Evolutionary conservation across 2,888 invertebrate genomes (phyloP).

Genomic region (Plagiodera versicolora): DNA sequence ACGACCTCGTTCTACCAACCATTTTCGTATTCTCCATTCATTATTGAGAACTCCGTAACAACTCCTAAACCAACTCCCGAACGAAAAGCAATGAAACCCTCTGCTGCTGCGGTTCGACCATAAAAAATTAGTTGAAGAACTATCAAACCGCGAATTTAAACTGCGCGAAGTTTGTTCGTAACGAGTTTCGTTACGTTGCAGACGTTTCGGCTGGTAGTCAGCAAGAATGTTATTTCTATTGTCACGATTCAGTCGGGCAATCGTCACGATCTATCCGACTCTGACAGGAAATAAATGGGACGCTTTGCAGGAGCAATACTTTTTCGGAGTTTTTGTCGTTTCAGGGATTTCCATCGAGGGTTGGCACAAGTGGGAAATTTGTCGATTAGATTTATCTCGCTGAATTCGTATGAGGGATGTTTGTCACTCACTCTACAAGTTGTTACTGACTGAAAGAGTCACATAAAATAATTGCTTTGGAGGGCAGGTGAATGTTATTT

Average conservation of each 20-base stretch:
- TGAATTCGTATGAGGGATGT: too few species aligned
- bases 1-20: too few species aligned
- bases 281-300: background rate
- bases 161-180: conserved; percentile 4
- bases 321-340: background rate
- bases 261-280: background rate
- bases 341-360: background rate
- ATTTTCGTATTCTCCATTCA: background rate
- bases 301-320: background rate
- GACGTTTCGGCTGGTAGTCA: background rate
- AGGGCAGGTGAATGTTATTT: too few species aligned
- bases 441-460: too few species aligned
- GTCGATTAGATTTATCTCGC: too few species aligned
- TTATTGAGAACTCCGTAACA: conserved; percentile 4
- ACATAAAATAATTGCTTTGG: too few species aligned
- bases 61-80: conserved; percentile 11
- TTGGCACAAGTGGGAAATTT: background rate
- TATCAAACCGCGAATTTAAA: conserved; percentile 12
- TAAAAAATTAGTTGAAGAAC: conserved; percentile 11
- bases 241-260: background rate
- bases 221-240: background rate
- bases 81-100: conserved; percentile 17
- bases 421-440: too few species aligned
- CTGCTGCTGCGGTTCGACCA: conserved; percentile 7
- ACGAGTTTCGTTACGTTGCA: conserved; percentile 13